phyloP scores from a whole-genome alignment of 2,888 invertebrate species.

The Drosophila algonquin region DNA sequence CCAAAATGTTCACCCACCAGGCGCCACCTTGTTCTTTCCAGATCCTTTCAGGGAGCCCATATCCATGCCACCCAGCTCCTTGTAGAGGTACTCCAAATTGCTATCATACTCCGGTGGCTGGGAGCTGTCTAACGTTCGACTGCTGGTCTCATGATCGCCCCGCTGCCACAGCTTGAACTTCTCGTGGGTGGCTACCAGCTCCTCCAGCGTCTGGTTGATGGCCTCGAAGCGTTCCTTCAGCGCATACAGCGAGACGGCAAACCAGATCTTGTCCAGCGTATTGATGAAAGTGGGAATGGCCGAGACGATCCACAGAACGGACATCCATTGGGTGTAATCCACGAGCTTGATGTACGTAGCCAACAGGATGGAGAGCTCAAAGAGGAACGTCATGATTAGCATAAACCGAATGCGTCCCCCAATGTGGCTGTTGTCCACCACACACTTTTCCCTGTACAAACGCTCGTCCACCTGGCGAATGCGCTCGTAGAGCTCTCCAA shows the following conservation, averaged over 20 bases:
- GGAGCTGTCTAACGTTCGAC: constrained; percentile 43
- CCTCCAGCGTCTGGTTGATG: constrained; percentile 70
- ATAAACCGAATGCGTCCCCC: constrained; percentile 73
- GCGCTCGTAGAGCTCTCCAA: constrained; percentile 80
- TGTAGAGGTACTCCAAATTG: constrained; percentile 72
- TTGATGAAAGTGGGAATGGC: constrained; percentile 81
- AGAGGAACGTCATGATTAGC: constrained; percentile 69
- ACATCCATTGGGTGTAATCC: constrained; percentile 72
- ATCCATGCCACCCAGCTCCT: constrained; percentile 68
- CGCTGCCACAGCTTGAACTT: constrained; percentile 61
- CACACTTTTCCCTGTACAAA: constrained; percentile 77
- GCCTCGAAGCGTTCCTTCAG: constrained; percentile 81
- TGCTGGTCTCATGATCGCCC: constrained; percentile 19
- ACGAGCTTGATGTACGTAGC: constrained; percentile 75
- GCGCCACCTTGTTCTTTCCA: constrained; percentile 62
- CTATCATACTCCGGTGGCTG: constrained; percentile 68
- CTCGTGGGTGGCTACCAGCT: constrained; percentile 76
- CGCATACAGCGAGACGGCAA: constrained; percentile 80
- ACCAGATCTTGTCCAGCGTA: constrained; percentile 83
- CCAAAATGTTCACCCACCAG: constrained; percentile 56
- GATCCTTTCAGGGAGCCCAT: constrained; percentile 59
- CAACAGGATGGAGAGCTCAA: constrained; percentile 76
- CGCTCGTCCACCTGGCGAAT: constrained; percentile 81
- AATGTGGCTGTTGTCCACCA: constrained; percentile 72
- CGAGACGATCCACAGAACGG: constrained; percentile 79